Evolutionary conservation across 1,140 invertebrate species (phyloP), one percentile per base, ranked within the genome.

Genomic region (Pemphigus obesinymphae): DNA sequence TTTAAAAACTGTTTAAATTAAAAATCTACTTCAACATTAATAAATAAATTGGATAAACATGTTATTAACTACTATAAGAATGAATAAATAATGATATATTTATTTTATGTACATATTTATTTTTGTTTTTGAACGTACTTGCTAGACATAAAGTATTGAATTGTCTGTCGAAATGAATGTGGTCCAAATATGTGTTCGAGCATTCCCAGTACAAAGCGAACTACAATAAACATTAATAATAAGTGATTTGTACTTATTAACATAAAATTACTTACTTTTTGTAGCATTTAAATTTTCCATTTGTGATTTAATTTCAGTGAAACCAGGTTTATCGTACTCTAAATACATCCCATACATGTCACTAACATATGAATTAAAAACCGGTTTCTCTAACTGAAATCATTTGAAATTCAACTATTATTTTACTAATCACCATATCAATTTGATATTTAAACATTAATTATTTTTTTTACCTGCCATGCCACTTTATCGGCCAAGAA

Each of bases 131-230:
- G 10, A 31, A n/a, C 84, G 86, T 87, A 91, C 90, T 88, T 89
- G 76, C 90, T 87, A 23, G 89, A 86, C 83, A 95, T 88, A 85
- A 95, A 94, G 83, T 89, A 90, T 83, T 90, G 89, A 50, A 97
- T 85, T 17, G 93, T 94, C 83, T 89, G 89, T 84, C 90, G 91
- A 86, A 98, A 97, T 0, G 92, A 92, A 6, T 90, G 87, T 68
- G 91, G 90, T 6, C 95, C 94, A 10, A 98, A 88, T 6, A 95
- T 96, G 84, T 93, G 92, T 84, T 95, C 93, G 85, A 98, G 91
- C 96, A 98, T 98, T 55, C 96, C 89, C 85, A 98, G 94, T 13
- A 98, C 89, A n/a, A 96, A 89, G 83, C 95, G 95, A n/a, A 93
- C 92, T 91, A 88, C 10, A 45, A 45, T 13, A 40, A 86, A 82